Percentiles rank a stretch among this genome's conserved stretches.
phyloP scores from a whole-genome alignment of 2,797 vertebrate genomes.

The Paedocypris micromegethes region DNA sequence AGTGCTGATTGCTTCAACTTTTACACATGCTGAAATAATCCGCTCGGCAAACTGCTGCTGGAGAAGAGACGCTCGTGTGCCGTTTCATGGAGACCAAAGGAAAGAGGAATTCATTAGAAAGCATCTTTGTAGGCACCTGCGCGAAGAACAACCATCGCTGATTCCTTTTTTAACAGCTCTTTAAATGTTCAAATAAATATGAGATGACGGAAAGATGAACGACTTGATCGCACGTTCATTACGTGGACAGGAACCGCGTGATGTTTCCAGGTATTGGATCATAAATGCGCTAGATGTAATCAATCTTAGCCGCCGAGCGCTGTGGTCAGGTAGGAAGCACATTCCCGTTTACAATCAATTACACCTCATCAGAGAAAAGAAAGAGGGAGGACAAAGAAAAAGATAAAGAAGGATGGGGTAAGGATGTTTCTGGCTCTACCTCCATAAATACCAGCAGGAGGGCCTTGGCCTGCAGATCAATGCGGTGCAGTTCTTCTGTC shows the following conservation, averaged over 20 bases:
- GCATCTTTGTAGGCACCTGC: not conserved
- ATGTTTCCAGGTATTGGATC: slow-evolving; percentile 81
- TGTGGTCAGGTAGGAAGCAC: slow-evolving; percentile 82
- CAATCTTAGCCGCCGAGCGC: slow-evolving; percentile 82
- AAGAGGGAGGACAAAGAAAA: slow-evolving; percentile 24
- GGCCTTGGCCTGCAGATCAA: slow-evolving; percentile 74
- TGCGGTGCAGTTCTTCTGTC: slow-evolving; percentile 85
- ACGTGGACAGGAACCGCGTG: slow-evolving; percentile 58
- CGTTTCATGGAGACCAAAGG: slow-evolving; percentile 12
- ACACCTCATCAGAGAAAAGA: slow-evolving; percentile 73
- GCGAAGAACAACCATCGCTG: too few relatives aligned
- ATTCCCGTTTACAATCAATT: slow-evolving; percentile 92
- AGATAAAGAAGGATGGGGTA: slow-evolving; percentile 25
- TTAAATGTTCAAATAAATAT: too few relatives aligned
- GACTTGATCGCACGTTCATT: slow-evolving; percentile 8
- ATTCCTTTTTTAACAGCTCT: not conserved
- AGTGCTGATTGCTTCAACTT: slow-evolving; percentile 50
- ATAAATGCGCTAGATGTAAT: slow-evolving; percentile 93
- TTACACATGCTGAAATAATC: slow-evolving; percentile 50
- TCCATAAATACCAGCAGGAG: slow-evolving; percentile 85
- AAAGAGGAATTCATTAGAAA: slow-evolving; percentile 14
- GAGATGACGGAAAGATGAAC: not conserved
- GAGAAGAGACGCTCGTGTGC: slow-evolving; percentile 32
- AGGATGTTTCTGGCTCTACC: slow-evolving; percentile 60
- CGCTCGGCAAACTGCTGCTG: slow-evolving; percentile 28